phyloP scores from a whole-genome alignment of 2,888 invertebrate species.

The Eilema caniola region DNA sequence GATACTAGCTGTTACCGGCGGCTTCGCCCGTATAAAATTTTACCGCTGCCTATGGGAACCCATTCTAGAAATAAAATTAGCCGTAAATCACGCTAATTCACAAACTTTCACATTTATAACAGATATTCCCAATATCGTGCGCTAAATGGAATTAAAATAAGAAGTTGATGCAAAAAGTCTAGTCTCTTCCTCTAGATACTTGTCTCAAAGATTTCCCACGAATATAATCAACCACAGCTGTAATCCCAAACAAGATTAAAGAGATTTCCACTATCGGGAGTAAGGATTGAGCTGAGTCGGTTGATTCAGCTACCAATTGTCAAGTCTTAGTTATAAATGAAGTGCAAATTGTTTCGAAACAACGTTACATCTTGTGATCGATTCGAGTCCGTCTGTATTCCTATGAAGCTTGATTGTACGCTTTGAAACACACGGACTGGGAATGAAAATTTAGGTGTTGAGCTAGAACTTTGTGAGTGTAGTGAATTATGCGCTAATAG shows the following conservation, averaged over 20 bases:
- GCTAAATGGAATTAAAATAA: background rate
- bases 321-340: slow-evolving; percentile 44
- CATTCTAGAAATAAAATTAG: too few species aligned
- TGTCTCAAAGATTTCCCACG: background rate
- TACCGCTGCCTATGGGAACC: too few species aligned
- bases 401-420: slow-evolving; percentile 29
- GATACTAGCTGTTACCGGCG: too few species aligned
- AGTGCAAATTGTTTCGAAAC: slow-evolving; percentile 59
- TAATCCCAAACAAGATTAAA: slow-evolving; percentile 36
- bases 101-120: too few species aligned
- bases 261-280: slow-evolving; percentile 36
- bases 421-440: slow-evolving; percentile 13
- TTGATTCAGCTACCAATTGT: slow-evolving; percentile 33
- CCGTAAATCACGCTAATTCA: too few species aligned
- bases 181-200: background rate
- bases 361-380: slow-evolving; percentile 48
- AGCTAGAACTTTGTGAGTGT: background rate
- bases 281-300: slow-evolving; percentile 15
- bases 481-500: background rate
- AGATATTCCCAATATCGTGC: too few species aligned
- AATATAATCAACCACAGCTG: slow-evolving; percentile 1
- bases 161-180: background rate
- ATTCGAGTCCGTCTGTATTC: slow-evolving; percentile 24
- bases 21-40: too few species aligned
- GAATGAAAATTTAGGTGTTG: slow-evolving; percentile 12